These are phyloP conservation scores for Doryteuthis pealeii DNA, from an alignment of 1,140 invertebrate genomes.

Conservation along the genomic window DNA sequence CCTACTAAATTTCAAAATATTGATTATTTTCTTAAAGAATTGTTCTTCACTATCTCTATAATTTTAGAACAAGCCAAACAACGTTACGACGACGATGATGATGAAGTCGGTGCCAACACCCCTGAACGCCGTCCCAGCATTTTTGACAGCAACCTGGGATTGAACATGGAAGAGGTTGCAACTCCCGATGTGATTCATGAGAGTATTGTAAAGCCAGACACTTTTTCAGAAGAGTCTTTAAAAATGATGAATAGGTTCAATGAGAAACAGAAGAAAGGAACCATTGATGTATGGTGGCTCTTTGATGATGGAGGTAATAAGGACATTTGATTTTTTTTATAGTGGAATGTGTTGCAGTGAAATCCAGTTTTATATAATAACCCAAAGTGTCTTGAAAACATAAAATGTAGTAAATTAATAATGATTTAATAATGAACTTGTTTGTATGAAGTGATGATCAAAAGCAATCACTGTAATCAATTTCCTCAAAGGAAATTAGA, in stretches of 20 bases:
- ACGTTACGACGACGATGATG: slow-evolving; percentile 1
- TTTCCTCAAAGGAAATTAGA: too few relatives aligned
- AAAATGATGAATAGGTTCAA: slow-evolving; percentile 67
- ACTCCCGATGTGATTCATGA: slow-evolving; percentile 5
- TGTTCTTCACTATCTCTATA: too few relatives aligned
- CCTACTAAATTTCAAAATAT: too few relatives aligned
- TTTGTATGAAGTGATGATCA: too few relatives aligned
- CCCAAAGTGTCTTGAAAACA: too few relatives aligned
- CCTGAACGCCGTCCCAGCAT: background rate
- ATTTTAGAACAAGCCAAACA: background rate
- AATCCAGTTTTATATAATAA: too few relatives aligned
- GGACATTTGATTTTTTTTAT: too few relatives aligned
- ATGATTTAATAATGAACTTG: too few relatives aligned
- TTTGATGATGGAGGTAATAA: slow-evolving; percentile 81
- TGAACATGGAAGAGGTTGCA: background rate
- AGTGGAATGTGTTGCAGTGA: too few relatives aligned
- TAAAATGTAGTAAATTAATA: too few relatives aligned
- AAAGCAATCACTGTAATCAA: too few relatives aligned
- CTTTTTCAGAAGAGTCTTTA: slow-evolving; percentile 13
- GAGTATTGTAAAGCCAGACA: background rate
- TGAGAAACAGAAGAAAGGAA: slow-evolving; percentile 64
- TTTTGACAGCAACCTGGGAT: background rate
- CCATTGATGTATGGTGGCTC: slow-evolving; percentile 95
- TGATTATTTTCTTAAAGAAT: too few relatives aligned
- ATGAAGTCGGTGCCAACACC: background rate